Evolutionary conservation across 2,888 invertebrate species (phyloP).

Genomic region (Ceriagrion tenellum): DNA sequence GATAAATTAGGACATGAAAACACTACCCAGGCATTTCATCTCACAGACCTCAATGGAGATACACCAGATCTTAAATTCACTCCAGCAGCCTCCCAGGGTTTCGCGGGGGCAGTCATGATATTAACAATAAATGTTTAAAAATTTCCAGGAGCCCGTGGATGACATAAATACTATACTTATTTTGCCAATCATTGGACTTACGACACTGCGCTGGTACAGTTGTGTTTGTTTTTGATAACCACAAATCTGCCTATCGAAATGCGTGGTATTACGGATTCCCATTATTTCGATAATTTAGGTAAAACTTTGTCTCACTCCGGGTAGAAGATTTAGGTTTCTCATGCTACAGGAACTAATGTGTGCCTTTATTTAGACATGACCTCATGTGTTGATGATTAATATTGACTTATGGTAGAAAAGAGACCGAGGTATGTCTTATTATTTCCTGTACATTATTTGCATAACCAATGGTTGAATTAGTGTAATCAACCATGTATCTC

Average conservation of each 20-base stretch:
- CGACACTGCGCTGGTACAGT: not conserved
- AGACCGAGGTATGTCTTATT: not conserved
- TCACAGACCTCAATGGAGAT: constrained; percentile 12
- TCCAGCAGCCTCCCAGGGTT: constrained; percentile 49
- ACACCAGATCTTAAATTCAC: constrained; percentile 45
- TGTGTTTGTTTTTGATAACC: not conserved
- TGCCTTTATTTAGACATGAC: not conserved
- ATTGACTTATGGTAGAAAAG: not conserved
- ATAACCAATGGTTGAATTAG: not conserved
- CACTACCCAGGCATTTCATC: not conserved
- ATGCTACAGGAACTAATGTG: not conserved
- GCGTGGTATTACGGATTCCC: not conserved
- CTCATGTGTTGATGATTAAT: not conserved
- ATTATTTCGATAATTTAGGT: not conserved
- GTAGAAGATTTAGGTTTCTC: no score
- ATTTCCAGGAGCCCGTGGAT: not conserved
- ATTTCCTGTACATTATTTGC: not conserved
- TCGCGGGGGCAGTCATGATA: constrained; percentile 20
- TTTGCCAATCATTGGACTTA: constrained; percentile 23
- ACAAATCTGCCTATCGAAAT: constrained; percentile 42
- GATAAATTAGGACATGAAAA: not conserved
- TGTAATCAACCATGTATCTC: not conserved
- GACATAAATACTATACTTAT: not conserved
- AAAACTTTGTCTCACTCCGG: not conserved
- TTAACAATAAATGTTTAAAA: not conserved